Base-by-base conservation (phyloP, 1,140 invertebrate genomes). In the Euura lappo region DNA sequence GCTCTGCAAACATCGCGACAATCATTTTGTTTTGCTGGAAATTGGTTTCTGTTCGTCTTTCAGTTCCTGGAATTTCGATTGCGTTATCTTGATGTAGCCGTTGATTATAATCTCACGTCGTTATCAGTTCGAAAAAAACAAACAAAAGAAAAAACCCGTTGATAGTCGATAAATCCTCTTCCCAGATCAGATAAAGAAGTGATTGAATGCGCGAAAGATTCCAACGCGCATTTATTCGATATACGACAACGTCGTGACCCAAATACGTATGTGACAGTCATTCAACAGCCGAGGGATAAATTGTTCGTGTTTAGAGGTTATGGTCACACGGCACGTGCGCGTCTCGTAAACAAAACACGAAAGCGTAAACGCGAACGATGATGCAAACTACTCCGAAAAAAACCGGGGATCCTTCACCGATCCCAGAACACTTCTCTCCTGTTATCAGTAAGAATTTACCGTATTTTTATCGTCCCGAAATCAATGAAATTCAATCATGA, bases 371-470 rank as follows among this genome's bases (percentile, higher is more conserved):
- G 28, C 8, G 8, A 60, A 60, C 13, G 64, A 72, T 69, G 13
- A 44, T 46, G 65, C 68, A 64, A 45, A 42, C 60, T 11, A 65
- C 71, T 65, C 71, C 66, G 45, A 66, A 72, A 47, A 45, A 68
- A 28, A 42, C 11, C 44, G 44, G 42, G 8, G 11, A 8, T 42
- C 8, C 10, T 2, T 6, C 13, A 13, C 8, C 45, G 51, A 42
- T 64, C 13, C 44, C 73, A 71, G 71, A 72, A 45, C 64, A 71
- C 42, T 77, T 72, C 70, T 65, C 47, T 45, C 73, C 73, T 47
- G 68, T 74, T 66, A 73, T 70, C 28, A 64, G 78, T 79, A 75
- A 76, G 74, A 64, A 69, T 70, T 51, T 60, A n/a, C 51, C 10
- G 8, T 60, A 60, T 71, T 71, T 64, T 72, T 28, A 28, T 28